Conservation (phyloP, 2,888 invertebrate genomes). For the Empis stercorea region DNA sequence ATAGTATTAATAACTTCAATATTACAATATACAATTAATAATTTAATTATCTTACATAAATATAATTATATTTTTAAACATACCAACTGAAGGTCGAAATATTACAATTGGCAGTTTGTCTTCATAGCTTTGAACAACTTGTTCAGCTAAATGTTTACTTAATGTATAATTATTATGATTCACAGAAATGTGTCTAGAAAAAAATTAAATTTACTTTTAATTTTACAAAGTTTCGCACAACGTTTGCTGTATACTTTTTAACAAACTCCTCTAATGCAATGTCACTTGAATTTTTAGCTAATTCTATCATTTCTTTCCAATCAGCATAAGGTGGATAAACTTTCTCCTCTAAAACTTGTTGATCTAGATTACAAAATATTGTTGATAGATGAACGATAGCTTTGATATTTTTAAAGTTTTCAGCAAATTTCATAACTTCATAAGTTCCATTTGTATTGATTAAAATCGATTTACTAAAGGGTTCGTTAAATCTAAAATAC, state of each 20-base stretch:
- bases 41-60: neutral
- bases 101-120: conserved; percentile 60
- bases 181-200: no score
- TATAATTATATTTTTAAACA: conserved; percentile 2
- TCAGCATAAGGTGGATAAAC: conserved; percentile 39
- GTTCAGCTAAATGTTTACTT: conserved; percentile 78
- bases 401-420: conserved; percentile 40
- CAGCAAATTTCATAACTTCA: conserved; percentile 47
- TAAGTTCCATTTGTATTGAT: conserved; percentile 38
- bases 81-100: conserved; percentile 78
- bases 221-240: neutral
- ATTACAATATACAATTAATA: no score
- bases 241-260: conserved; percentile 46
- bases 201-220: no score
- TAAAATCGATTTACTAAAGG: neutral
- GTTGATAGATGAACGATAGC: conserved; percentile 73
- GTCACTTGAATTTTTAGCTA: conserved; percentile 49
- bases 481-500: conserved; percentile 37
- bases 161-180: conserved; percentile 76
- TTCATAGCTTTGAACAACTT: conserved; percentile 50
- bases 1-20: conserved; percentile 49
- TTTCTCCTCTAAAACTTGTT: conserved; percentile 56
- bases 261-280: conserved; percentile 43
- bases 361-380: conserved; percentile 73
- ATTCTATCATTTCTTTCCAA: conserved; percentile 52